A percentile compares a stretch with the other conserved stretches of the same genome.
These are phyloP conservation scores for Phyto melanocephala DNA, from an alignment of 2,888 invertebrate genomes.

Conservation along the genomic window DNA sequence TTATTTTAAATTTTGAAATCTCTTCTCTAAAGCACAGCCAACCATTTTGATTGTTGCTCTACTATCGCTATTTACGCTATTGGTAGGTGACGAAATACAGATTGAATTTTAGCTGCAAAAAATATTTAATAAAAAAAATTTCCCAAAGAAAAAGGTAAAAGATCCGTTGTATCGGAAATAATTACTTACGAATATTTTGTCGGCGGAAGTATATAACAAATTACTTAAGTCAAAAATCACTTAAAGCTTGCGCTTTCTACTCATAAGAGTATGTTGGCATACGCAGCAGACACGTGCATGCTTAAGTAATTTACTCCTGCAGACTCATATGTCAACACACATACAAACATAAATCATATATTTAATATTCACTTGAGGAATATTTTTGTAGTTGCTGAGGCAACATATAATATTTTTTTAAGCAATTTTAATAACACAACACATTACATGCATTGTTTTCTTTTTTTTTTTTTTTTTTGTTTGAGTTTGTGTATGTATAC, in stretches of 20 bases:
- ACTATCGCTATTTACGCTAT: not conserved
- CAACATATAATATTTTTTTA: constrained; percentile 10
- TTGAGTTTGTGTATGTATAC: not conserved
- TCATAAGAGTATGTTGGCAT: constrained; percentile 6
- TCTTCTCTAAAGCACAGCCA: not conserved
- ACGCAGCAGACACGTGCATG: not conserved
- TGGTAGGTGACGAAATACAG: not conserved
- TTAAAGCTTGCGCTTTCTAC: constrained; percentile 14
- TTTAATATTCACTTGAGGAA: constrained; percentile 37
- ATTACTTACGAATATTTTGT: constrained; percentile 61
- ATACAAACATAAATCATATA: not conserved
- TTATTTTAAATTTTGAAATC: constrained; percentile 4
- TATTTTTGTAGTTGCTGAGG: not conserved
- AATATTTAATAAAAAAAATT: not conserved
- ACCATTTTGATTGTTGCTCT: not conserved
- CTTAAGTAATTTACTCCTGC: not conserved
- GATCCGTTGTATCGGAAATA: constrained; percentile 56
- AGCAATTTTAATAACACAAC: constrained; percentile 56
- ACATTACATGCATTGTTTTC: constrained; percentile 29
- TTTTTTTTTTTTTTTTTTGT: not conserved
- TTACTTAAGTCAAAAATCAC: constrained; percentile 56
- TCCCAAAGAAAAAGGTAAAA: not conserved
- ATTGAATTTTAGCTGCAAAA: not conserved
- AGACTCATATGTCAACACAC: not conserved
- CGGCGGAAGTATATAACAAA: constrained; percentile 58